Evolutionary conservation across 2,888 invertebrate genomes (phyloP).

Genomic region (Drosophila borborema): DNA sequence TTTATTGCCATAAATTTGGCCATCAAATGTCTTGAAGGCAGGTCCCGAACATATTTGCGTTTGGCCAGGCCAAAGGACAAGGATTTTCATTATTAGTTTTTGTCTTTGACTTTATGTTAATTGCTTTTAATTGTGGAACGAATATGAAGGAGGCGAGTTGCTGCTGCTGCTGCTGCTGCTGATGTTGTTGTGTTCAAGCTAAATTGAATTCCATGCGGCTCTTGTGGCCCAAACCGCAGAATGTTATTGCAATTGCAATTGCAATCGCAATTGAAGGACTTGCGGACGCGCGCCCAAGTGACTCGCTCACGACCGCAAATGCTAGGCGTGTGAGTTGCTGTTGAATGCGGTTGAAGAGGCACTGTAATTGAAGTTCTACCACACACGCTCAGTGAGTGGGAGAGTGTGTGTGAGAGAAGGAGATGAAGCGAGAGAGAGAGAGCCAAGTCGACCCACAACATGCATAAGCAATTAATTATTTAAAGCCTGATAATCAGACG

Average conservation of each 20-base stretch:
- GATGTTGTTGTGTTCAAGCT: conserved; percentile 31
- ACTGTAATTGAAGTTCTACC: conserved; percentile 9
- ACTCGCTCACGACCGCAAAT: conserved; percentile 57
- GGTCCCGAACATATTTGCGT: not conserved
- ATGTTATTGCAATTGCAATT: conserved; percentile 67
- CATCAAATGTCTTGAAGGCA: too few relatives aligned
- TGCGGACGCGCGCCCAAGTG: conserved; percentile 29
- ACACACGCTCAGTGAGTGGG: not conserved
- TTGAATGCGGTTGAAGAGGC: conserved; percentile 15
- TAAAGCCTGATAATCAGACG: conserved; percentile 73
- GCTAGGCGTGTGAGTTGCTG: conserved; percentile 29
- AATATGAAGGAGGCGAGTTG: not conserved
- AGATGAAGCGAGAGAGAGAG: not conserved
- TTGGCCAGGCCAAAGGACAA: not conserved
- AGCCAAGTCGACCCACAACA: conserved; percentile 23
- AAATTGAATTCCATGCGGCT: conserved; percentile 74
- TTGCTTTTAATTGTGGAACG: conserved; percentile 1
- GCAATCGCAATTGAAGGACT: conserved; percentile 37
- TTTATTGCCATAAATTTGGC: not conserved
- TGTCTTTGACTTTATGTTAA: conserved; percentile 14
- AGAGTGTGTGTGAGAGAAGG: too few relatives aligned
- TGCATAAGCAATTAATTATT: conserved; percentile 73
- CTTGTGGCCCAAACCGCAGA: conserved; percentile 54
- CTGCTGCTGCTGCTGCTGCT: not conserved
- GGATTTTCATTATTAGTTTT: conserved; percentile 18